Evolutionary conservation across 2,797 vertebrate genomes (phyloP).

Genomic region (Sebastes oblongus): DNA sequence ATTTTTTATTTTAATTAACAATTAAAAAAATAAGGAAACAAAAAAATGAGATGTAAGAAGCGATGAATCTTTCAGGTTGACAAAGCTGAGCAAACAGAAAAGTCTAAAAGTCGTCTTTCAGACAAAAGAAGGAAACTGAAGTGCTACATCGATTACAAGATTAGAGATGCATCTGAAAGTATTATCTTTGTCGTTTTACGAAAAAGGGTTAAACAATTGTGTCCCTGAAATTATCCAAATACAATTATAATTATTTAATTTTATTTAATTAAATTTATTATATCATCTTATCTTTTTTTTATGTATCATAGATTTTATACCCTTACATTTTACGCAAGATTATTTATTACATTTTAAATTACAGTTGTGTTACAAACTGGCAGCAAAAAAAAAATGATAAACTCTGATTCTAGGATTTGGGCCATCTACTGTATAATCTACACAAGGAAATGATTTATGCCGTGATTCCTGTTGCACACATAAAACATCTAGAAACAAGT

Average conservation of each 20-base stretch:
- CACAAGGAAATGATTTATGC: neutral
- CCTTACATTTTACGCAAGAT: neutral
- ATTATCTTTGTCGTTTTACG: neutral
- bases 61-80: neutral
- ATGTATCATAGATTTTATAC: neutral
- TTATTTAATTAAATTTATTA: neutral
- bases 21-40: constrained; percentile 9
- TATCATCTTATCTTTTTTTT: neutral
- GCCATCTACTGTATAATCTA: neutral
- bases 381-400: neutral
- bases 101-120: neutral
- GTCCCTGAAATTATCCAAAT: neutral
- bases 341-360: neutral
- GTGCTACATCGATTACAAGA: neutral
- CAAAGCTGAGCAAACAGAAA: neutral
- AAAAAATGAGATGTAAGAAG: neutral
- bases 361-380: neutral
- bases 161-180: neutral
- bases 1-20: constrained; percentile 12
- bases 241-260: neutral
- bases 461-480: neutral
- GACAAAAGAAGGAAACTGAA: constrained; percentile 8
- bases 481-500: neutral
- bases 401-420: neutral
- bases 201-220: neutral